Evolutionary conservation across 2,113 vertebrate species (phyloP).

Genomic region (Podiceps cristatus): DNA sequence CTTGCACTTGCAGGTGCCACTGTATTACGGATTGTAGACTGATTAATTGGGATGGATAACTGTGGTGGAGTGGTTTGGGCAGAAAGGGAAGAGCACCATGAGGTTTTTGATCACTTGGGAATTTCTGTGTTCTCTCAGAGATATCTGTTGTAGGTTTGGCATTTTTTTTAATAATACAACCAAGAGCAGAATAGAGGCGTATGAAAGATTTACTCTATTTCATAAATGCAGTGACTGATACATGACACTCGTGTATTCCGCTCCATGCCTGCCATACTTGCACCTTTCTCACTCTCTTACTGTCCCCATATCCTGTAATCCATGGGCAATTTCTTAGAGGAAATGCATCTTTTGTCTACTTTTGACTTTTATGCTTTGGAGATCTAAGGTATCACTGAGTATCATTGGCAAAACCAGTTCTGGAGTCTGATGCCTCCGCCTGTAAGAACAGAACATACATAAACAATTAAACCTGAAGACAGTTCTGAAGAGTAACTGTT

Average conservation of each 20-base stretch:
- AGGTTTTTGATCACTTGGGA: neutral
- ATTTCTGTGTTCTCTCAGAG: neutral
- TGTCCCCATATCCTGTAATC: neutral
- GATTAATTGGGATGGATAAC: neutral
- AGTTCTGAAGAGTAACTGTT: neutral
- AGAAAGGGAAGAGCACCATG: neutral
- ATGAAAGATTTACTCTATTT: neutral
- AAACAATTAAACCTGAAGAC: neutral
- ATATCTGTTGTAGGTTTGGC: neutral
- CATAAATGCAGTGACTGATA: neutral
- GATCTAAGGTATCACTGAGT: neutral
- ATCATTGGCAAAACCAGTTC: neutral
- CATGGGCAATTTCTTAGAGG: fast-evolving
- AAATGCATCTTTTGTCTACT: neutral
- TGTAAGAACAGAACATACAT: neutral
- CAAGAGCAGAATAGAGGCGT: neutral
- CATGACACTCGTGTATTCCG: neutral
- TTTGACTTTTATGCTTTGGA: neutral
- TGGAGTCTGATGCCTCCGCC: neutral
- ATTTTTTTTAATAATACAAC: neutral
- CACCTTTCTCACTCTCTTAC: neutral
- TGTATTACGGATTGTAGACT: neutral
- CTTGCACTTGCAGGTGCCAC: neutral
- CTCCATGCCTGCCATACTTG: neutral
- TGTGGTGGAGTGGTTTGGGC: neutral